Base-by-base conservation (phyloP, 2,113 vertebrate genomes). In the Brachypodius melanocephalos region DNA sequence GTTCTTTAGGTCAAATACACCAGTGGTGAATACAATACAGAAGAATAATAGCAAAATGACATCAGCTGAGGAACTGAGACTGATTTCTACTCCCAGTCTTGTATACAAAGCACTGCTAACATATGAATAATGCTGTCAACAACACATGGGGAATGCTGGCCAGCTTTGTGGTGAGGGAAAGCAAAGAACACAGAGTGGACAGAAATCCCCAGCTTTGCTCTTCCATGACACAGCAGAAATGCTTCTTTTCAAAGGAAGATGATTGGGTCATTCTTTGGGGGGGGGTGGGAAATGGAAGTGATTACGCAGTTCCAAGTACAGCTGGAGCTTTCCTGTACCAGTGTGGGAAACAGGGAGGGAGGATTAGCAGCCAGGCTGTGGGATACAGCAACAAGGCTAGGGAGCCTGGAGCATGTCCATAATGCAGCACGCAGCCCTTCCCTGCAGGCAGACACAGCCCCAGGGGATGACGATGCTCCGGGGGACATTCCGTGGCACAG, bases 191-290 rank as follows among this genome's bases (percentile, higher is more conserved):
- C 52, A 72, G 75, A 88, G 26, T 89, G 84, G 94, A 92, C 72
- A 92, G 86, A 95, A 96, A 74, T 88, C 66, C 78, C 31, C 59
- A 85, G 78, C 36, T 87, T 93, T 91, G 80, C 83, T 93, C 78
- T 55, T 68, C 69, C n/a, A 67, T 97, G 96, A 91, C 68, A 93
- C 10, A 55, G 89, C 92, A 96, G 73, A 91, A 94, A 84, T 2
- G 2, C 17, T 63, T 36, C 28, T 82, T 90, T 95, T 76, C 71
- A 88, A 29, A 77, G 52, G 43, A 85, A 90, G 17, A 19, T 31
- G 74, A 81, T 6, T 58, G 54, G 20, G 42, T 76, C 76, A 85
- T 61, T 95, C 51, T 73, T 74, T 59, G 48, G 4, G 58, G 57
- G n/a, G n/a, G n/a, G n/a, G n/a, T n/a, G n/a, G n/a, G 40, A 75